These are phyloP conservation scores for Heliconius charithonia DNA, from an alignment of 2,888 invertebrate species.

Conservation along the genomic window DNA sequence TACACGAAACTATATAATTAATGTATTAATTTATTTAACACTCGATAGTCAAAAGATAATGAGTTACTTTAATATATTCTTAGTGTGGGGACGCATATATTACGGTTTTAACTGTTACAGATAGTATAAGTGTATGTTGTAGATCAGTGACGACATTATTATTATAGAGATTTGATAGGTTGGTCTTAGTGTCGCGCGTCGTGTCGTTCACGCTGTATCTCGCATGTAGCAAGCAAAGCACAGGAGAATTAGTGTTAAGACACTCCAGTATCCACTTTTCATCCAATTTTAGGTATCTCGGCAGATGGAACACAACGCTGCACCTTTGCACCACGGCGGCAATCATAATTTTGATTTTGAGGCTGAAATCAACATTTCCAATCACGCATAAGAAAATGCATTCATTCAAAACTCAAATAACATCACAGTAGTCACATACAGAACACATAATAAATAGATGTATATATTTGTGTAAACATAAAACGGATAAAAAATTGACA, in stretches of 20 bases:
- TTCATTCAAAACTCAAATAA: neutral
- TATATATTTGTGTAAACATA: neutral
- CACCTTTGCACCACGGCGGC: too few relatives aligned
- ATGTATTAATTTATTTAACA: conserved; percentile 51
- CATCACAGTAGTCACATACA: neutral
- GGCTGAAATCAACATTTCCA: too few relatives aligned
- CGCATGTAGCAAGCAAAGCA: too few relatives aligned
- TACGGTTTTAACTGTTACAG: conserved; percentile 22
- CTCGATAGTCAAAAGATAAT: conserved; percentile 44
- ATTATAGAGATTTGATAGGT: neutral
- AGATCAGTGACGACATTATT: neutral
- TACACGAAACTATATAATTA: conserved; percentile 52
- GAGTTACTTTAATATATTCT: conserved; percentile 10
- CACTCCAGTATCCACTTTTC: too few relatives aligned
- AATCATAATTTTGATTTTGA: too few relatives aligned
- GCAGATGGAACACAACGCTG: too few relatives aligned
- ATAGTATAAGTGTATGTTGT: neutral
- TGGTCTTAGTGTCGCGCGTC: neutral
- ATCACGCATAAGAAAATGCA: neutral
- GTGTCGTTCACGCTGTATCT: neutral
- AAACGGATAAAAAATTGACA: neutral
- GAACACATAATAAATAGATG: neutral
- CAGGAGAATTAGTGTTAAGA: too few relatives aligned
- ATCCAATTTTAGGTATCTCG: too few relatives aligned
- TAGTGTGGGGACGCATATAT: conserved; percentile 18